Evolutionary conservation across 2,797 vertebrate species (phyloP).

Genomic region (Triplophysa bombifrons): DNA sequence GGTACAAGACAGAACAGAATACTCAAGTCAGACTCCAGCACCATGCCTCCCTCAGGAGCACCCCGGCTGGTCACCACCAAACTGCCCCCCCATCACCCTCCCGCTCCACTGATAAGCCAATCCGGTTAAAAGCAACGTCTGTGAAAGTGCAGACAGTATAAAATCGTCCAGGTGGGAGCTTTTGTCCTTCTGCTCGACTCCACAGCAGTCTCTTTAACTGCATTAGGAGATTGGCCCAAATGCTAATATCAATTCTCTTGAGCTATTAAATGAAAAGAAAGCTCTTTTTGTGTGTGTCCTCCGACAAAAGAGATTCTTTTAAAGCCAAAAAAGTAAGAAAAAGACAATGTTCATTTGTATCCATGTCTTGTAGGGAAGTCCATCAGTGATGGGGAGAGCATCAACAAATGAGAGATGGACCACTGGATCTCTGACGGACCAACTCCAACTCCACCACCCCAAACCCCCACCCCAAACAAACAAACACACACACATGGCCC

Average conservation of each 20-base stretch:
- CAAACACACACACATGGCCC: slow-evolving; percentile 32
- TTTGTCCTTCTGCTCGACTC: slow-evolving; percentile 34
- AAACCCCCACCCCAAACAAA: no score
- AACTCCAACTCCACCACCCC: no score
- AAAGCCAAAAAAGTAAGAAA: slow-evolving; percentile 20
- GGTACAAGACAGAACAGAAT: slow-evolving; percentile 63
- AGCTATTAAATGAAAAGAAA: no score
- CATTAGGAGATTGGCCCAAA: slow-evolving; percentile 53
- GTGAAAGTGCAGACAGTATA: slow-evolving; percentile 22
- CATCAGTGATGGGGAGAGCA: slow-evolving; percentile 13
- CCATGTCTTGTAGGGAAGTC: slow-evolving; percentile 14
- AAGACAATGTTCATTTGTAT: slow-evolving; percentile 14
- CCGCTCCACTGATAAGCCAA: slow-evolving; percentile 57
- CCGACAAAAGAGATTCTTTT: slow-evolving; percentile 22
- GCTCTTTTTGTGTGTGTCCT: neutral
- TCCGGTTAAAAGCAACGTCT: slow-evolving; percentile 63
- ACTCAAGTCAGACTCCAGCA: slow-evolving; percentile 62
- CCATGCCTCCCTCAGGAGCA: slow-evolving; percentile 57
- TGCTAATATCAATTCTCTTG: slow-evolving; percentile 42
- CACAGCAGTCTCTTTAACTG: slow-evolving; percentile 30
- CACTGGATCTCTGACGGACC: slow-evolving; percentile 2
- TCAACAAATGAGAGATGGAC: slow-evolving; percentile 9
- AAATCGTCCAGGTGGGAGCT: slow-evolving; percentile 27
- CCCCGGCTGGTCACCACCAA: neutral
- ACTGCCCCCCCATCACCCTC: slow-evolving; percentile 2